phyloP scores from a whole-genome alignment of 2,888 invertebrate species.

The Sepioteuthis lessoniana region DNA sequence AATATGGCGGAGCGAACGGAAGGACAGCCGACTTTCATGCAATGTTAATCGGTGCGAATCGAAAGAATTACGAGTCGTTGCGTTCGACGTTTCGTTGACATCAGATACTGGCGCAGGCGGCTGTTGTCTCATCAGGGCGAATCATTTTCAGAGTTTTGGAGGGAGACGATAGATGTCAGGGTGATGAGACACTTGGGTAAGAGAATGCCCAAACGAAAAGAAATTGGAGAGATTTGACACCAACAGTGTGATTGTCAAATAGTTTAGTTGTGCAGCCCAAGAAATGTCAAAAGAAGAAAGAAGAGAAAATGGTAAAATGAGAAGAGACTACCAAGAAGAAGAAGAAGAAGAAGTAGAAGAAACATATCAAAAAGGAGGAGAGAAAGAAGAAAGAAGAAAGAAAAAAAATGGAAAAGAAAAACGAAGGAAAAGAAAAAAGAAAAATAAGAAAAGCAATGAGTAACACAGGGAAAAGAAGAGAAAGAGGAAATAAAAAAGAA shows the following conservation, averaged over 20 bases:
- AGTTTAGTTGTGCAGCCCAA: not conserved
- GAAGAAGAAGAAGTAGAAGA: too few relatives aligned
- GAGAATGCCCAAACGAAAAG: not conserved
- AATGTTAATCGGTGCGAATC: constrained; percentile 11
- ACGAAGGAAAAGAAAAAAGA: too few relatives aligned
- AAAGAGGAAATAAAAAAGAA: too few relatives aligned
- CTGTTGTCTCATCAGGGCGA: constrained; percentile 13
- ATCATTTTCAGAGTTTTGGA: not conserved
- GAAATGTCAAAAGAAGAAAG: too few relatives aligned
- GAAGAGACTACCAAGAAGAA: too few relatives aligned
- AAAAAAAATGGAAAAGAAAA: too few relatives aligned
- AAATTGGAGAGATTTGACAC: not conserved
- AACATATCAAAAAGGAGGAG: too few relatives aligned
- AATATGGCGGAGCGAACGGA: not conserved
- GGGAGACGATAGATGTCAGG: not conserved
- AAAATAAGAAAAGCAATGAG: too few relatives aligned
- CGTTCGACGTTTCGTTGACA: not conserved
- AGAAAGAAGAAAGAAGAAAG: too few relatives aligned
- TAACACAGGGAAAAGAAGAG: too few relatives aligned
- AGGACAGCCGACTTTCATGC: constrained; percentile 13
- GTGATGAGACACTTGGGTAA: not conserved
- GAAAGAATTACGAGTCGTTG: constrained; percentile 33
- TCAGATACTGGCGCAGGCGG: not conserved
- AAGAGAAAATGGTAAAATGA: too few relatives aligned
- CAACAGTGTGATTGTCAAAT: not conserved